phyloP scores from a whole-genome alignment of 2,113 vertebrate genomes.

The Eudorcas thomsonii region DNA sequence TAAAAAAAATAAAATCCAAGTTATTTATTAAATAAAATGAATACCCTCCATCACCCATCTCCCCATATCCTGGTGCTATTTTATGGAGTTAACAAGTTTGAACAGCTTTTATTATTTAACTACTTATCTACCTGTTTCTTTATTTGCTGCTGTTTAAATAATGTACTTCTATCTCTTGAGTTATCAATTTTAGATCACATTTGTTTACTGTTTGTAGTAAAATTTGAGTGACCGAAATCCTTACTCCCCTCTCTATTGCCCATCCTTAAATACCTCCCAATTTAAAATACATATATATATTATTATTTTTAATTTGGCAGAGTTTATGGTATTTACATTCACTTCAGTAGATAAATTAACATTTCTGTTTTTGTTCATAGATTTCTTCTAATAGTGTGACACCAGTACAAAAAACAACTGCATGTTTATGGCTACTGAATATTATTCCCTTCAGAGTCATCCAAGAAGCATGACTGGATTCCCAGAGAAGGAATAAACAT shows the following conservation, averaged over 20 bases:
- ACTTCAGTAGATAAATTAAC: neutral
- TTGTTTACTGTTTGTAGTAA: neutral
- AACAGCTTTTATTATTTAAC: neutral
- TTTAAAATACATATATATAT: too few species aligned
- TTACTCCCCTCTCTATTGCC: neutral
- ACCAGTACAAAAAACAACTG: neutral
- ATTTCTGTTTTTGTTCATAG: neutral
- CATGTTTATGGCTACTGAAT: neutral
- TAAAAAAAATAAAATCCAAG: neutral
- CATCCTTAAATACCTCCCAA: too few species aligned
- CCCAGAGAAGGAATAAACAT: neutral
- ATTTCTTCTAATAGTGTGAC: neutral
- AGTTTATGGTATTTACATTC: neutral
- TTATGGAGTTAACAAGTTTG: neutral
- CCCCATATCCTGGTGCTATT: neutral
- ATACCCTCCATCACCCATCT: neutral
- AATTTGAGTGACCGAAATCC: neutral
- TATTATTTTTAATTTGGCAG: neutral
- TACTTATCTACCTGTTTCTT: neutral
- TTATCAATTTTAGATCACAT: neutral
- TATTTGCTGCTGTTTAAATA: neutral
- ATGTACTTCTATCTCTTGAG: neutral
- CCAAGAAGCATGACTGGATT: neutral
- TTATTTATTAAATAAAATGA: neutral
- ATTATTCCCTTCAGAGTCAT: neutral